Evolutionary conservation across 1,140 invertebrate species (phyloP).

Genomic region (Andrena cerasifolii): DNA sequence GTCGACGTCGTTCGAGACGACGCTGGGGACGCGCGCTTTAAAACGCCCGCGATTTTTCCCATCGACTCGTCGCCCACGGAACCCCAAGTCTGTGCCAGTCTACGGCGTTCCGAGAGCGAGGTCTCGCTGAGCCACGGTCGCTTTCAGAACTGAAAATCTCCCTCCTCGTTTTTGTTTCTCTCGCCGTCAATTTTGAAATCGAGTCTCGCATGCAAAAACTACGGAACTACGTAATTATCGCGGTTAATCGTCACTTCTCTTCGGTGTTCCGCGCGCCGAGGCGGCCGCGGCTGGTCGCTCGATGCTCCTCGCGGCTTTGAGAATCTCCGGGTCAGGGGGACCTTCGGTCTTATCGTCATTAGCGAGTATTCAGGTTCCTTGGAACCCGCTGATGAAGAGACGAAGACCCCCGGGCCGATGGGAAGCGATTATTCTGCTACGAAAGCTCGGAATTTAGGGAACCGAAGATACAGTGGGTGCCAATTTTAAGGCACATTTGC

Average conservation of each 20-base stretch:
- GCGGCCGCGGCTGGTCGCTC: too few species aligned
- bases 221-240: conserved; percentile 57
- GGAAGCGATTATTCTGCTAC: too few species aligned
- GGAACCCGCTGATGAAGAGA: too few species aligned
- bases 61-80: neutral
- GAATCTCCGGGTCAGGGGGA: too few species aligned
- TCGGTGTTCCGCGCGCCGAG: conserved; percentile 26
- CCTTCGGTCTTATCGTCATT: too few species aligned
- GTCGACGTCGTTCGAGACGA: neutral
- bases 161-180: conserved; percentile 6
- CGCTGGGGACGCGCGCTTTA: conserved; percentile 7
- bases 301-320: too few species aligned
- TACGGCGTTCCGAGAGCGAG: neutral
- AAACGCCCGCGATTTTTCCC: neutral
- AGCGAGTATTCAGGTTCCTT: too few species aligned
- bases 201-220: conserved; percentile 62
- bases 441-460: too few species aligned
- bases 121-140: neutral
- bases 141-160: conserved; percentile 40
- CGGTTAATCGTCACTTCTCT: conserved; percentile 54
- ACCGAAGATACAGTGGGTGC: too few species aligned
- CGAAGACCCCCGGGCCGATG: too few species aligned
- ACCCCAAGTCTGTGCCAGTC: neutral
- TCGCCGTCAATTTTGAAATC: conserved; percentile 40
- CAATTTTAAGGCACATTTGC: too few species aligned